Evolutionary conservation across 2,888 invertebrate species (phyloP).

Genomic region (Tanypteryx hageni): DNA sequence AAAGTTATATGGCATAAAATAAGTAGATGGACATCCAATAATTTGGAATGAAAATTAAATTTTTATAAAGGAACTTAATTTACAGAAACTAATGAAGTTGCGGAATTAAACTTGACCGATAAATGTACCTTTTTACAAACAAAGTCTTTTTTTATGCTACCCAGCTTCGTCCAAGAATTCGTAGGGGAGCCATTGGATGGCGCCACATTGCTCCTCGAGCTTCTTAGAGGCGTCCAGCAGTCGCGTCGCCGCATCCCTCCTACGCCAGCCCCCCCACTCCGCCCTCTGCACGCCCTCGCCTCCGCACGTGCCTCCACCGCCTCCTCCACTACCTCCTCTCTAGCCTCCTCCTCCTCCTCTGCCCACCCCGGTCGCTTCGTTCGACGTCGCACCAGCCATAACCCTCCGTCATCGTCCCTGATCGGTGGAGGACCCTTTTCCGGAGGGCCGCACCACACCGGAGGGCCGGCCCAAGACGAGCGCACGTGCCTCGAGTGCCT

Average conservation of each 20-base stretch:
- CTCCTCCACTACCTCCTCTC: conserved; percentile 40
- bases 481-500: conserved; percentile 93
- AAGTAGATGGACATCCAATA: neutral
- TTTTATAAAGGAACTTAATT: neutral
- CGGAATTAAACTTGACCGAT: neutral
- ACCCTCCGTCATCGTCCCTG: neutral
- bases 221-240: conserved; percentile 90
- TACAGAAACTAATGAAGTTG: neutral
- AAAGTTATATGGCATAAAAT: no score
- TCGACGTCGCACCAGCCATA: neutral
- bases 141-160: conserved; percentile 70
- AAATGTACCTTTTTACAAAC: neutral
- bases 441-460: conserved; percentile 76
- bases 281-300: conserved; percentile 45
- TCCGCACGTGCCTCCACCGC: conserved; percentile 51
- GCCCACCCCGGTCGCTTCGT: neutral
- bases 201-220: conserved; percentile 88
- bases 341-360: neutral
- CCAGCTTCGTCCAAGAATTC: conserved; percentile 95
- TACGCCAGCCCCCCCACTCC: conserved; percentile 65
- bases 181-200: conserved; percentile 92
- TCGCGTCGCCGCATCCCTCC: conserved; percentile 80
- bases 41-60: conserved; percentile 42
- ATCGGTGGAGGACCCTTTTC: neutral
- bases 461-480: conserved; percentile 88